Evolutionary conservation across 1,140 invertebrate species (phyloP), one percentile per base, ranked within the genome.

Genomic region (Carposina sasakii): DNA sequence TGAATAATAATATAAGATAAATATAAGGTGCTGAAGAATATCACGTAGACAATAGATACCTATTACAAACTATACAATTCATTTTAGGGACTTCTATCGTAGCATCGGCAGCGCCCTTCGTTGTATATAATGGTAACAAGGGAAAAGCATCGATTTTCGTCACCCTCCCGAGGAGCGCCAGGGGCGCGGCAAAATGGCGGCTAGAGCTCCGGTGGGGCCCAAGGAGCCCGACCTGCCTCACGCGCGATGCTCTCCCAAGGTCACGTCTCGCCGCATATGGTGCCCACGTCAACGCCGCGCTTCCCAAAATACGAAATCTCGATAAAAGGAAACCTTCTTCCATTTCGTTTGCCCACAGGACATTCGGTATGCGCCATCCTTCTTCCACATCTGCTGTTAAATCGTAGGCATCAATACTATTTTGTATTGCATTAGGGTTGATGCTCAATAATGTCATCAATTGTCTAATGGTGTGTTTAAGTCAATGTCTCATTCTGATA

Each of bases 131-230:
- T 61, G 66, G 69, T 64, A 70, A 60, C 54, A 57, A 71, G 69
- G 78, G 70, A 41, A 70, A 55, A 57, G 60, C 69, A 83, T 83
- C 76, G 79, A 83, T 83, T 83, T 83, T 81, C 54, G 75, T 67
- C 69, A 76, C 74, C 79, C 79, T 72, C 66, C 58, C 57, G 26
- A 40, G 31, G 58, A 53, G 39, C 39, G 51, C 61, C 67, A 68
- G 66, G 67, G 71, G 70, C 61, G 68, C 60, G 64, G 50, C 63
- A 78, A 81, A 68, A 81, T 76, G 71, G 73, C 73, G 66, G 65
- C 65, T 42, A 48, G 52, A 19, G 50, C 58, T 61, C 72, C 66
- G 64, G 13, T 4, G 31, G 20, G 17, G 36, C 36, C 8, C 13
- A 13, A 3, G 30, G 10, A 33, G 13, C 33, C 36, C n/a, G 76